A percentile compares a stretch with the other conserved stretches of the same genome.
Evolutionary conservation across 2,888 invertebrate species (phyloP).

Genomic region (Thymelicus acteon): DNA sequence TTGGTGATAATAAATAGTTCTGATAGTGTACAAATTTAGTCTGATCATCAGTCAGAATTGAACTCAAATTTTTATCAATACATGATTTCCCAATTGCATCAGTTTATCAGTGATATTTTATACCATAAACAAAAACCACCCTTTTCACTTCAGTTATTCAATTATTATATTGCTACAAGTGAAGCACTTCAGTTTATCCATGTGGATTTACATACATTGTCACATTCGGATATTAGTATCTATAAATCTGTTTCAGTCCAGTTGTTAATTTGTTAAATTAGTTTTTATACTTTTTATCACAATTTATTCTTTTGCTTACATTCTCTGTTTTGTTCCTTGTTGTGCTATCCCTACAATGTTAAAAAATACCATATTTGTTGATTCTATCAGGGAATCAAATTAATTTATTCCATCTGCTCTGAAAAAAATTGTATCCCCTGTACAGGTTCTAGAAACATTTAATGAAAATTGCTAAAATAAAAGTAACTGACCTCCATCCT

Average conservation of each 20-base stretch:
- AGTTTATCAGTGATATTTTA: constrained; percentile 19
- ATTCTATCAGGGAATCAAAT: constrained; percentile 34
- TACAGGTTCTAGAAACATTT: neutral
- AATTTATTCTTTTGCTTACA: constrained; percentile 24
- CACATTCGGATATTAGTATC: constrained; percentile 14
- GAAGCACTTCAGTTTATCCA: constrained; percentile 12
- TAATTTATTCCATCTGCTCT: constrained; percentile 12
- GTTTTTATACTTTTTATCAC: constrained; percentile 7
- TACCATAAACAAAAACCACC: constrained; percentile 2
- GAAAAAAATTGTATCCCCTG: constrained; percentile 14
- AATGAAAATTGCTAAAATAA: constrained; percentile 27
- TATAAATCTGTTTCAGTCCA: constrained; percentile 11
- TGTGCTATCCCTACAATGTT: constrained; percentile 39
- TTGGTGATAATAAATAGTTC: constrained; percentile 10
- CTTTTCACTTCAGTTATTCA: constrained; percentile 8
- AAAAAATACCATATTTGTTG: constrained; percentile 35
- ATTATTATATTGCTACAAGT: constrained; percentile 16
- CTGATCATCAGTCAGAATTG: constrained; percentile 20
- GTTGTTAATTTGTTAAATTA: constrained; percentile 8
- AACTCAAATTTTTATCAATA: constrained; percentile 9
- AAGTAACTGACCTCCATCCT: constrained; percentile 84
- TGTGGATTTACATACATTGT: neutral
- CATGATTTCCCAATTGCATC: constrained; percentile 16
- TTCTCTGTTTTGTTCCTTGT: constrained; percentile 23
- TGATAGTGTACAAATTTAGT: constrained; percentile 20